Percentiles rank a stretch among this genome's conserved stretches.
Conservation (phyloP, 2,113 vertebrate species). For the Neofelis nebulosa region DNA sequence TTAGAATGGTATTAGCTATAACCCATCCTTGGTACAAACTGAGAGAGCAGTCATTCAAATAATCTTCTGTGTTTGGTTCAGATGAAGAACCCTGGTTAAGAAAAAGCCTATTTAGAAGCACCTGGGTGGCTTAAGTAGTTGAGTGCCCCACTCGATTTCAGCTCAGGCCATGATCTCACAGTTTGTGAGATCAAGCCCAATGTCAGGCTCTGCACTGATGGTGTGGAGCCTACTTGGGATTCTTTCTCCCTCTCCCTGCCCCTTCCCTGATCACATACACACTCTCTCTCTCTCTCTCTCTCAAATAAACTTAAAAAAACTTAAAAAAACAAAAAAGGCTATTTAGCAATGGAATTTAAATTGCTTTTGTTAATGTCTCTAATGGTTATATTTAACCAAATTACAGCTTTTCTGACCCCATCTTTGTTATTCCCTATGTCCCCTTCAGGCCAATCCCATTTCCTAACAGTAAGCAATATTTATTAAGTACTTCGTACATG, state of each 20-base stretch:
- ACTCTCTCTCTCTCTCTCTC: too few species aligned
- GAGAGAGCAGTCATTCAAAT: not conserved
- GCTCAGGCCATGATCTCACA: too few species aligned
- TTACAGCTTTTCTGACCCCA: not conserved
- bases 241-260: too few species aligned
- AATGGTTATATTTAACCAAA: constrained; percentile 19
- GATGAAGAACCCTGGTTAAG: not conserved
- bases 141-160: too few species aligned
- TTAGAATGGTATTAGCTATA: not conserved
- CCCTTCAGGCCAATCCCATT: not conserved
- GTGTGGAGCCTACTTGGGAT: too few species aligned
- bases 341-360: constrained; percentile 44
- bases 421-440: not conserved
- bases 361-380: not conserved
- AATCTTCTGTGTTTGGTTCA: constrained; percentile 31
- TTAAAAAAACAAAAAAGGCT: not conserved
- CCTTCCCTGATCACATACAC: too few species aligned
- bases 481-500: constrained; percentile 1
- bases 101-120: not conserved
- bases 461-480: constrained; percentile 24
- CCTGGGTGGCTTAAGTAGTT: too few species aligned
- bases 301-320: too few species aligned
- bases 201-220: too few species aligned
- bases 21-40: not conserved
- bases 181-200: too few species aligned